Percentiles rank a stretch among this genome's conserved stretches.
These are phyloP conservation scores for Pygoscelis adeliae DNA, from an alignment of 2,113 vertebrate species.

Conservation along the genomic window DNA sequence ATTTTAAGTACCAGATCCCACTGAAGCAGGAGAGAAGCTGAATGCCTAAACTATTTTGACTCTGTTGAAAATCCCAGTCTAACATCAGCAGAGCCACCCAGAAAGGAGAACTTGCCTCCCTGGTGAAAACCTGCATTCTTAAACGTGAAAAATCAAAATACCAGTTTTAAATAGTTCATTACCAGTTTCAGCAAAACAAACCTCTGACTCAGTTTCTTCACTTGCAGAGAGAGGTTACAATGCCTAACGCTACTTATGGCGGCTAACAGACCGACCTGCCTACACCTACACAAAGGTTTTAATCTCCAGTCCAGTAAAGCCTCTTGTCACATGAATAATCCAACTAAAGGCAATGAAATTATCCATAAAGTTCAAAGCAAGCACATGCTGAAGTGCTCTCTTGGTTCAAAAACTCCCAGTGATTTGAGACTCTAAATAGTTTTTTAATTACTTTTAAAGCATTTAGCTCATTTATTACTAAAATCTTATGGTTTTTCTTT, in stretches of 20 bases:
- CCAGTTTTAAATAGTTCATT: background rate
- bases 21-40: background rate
- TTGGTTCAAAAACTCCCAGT: background rate
- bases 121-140: background rate
- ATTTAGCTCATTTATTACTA: background rate
- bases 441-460: slow-evolving; percentile 28
- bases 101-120: background rate
- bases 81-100: background rate
- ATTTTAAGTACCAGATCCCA: background rate
- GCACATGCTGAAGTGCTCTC: background rate
- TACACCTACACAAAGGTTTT: background rate
- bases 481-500: background rate
- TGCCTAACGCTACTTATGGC: background rate
- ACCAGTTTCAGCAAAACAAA: background rate
- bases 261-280: background rate
- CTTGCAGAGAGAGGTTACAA: background rate
- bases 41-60: background rate
- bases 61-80: background rate
- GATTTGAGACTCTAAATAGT: background rate
- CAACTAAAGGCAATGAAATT: background rate
- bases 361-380: background rate
- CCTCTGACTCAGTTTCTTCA: background rate
- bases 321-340: background rate
- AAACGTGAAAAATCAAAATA: background rate
- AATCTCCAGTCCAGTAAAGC: background rate